Evolutionary conservation across 2,888 invertebrate genomes (phyloP).

Genomic region (Hoplodrina ambigua): DNA sequence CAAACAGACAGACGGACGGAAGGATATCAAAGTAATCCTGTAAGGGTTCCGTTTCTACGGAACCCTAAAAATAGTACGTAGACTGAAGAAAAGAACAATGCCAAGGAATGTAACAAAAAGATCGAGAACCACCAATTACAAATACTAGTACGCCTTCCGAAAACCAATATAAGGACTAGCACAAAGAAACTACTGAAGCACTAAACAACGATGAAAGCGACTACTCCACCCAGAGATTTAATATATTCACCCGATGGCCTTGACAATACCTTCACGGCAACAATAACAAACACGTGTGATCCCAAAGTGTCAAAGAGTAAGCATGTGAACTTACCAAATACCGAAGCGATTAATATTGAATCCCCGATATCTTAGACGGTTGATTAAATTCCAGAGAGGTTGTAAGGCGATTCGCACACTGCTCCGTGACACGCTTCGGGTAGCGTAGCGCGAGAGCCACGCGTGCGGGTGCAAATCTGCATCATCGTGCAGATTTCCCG

Average conservation of each 20-base stretch:
- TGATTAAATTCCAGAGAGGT: constrained; percentile 84
- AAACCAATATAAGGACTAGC: constrained; percentile 29
- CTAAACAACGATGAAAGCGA: constrained; percentile 24
- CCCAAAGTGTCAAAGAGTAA: constrained; percentile 70
- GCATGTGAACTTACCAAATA: constrained; percentile 64
- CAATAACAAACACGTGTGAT: constrained; percentile 68
- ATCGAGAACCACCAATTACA: constrained; percentile 24
- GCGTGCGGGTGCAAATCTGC: too few species aligned
- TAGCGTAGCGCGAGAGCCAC: too few species aligned
- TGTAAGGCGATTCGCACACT: too few species aligned
- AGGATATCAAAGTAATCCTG: too few species aligned
- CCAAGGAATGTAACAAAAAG: not conserved
- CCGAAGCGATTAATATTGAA: constrained; percentile 68
- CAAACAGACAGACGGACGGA: too few species aligned
- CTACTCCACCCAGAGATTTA: constrained; percentile 32
- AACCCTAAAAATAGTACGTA: not conserved
- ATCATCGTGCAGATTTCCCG: too few species aligned
- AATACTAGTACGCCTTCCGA: constrained; percentile 40
- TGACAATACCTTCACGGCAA: constrained; percentile 49
- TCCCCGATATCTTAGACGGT: constrained; percentile 83
- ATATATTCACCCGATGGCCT: constrained; percentile 52
- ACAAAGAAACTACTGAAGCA: constrained; percentile 36
- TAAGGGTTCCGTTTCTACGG: too few species aligned
- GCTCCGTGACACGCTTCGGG: too few species aligned
- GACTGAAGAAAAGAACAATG: constrained; percentile 11